Evolutionary conservation across 1,140 invertebrate genomes (phyloP).

Genomic region (Zeugodacus cucurbitae): DNA sequence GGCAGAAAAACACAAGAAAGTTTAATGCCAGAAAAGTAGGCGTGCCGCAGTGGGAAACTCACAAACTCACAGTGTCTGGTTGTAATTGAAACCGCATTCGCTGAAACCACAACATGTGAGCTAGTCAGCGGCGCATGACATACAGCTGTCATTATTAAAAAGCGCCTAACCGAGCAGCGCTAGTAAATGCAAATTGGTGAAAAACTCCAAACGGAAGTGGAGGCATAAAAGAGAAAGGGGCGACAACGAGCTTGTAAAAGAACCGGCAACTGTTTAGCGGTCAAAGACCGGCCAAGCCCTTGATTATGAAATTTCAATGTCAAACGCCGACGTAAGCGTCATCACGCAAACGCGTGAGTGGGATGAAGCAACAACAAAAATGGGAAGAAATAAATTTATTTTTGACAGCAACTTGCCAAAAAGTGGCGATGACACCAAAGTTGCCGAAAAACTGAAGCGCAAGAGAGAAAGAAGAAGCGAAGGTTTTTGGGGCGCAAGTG

Average conservation of each 20-base stretch:
- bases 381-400: not conserved
- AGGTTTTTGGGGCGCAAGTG: not conserved
- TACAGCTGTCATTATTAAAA: slow-evolving; percentile 37
- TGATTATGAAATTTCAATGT: slow-evolving; percentile 54
- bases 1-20: not conserved
- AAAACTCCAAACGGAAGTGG: slow-evolving; percentile 25
- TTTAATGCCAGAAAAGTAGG: not conserved
- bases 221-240: slow-evolving; percentile 9
- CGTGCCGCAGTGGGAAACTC: not conserved
- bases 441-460: slow-evolving; percentile 12
- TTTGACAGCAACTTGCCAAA: not conserved
- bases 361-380: not conserved
- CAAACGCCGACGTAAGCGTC: slow-evolving; percentile 56
- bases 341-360: not conserved
- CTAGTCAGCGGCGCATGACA: slow-evolving; percentile 40
- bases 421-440: slow-evolving; percentile 4
- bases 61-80: not conserved
- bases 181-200: slow-evolving; percentile 4
- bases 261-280: not conserved
- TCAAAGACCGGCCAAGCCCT: slow-evolving; percentile 29
- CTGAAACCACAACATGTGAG: slow-evolving; percentile 50
- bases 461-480: not conserved
- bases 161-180: slow-evolving; percentile 28
- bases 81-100: not conserved
- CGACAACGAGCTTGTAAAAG: not conserved